Conservation (phyloP, 2,888 invertebrate genomes). For the Drosophila eohydei region DNA sequence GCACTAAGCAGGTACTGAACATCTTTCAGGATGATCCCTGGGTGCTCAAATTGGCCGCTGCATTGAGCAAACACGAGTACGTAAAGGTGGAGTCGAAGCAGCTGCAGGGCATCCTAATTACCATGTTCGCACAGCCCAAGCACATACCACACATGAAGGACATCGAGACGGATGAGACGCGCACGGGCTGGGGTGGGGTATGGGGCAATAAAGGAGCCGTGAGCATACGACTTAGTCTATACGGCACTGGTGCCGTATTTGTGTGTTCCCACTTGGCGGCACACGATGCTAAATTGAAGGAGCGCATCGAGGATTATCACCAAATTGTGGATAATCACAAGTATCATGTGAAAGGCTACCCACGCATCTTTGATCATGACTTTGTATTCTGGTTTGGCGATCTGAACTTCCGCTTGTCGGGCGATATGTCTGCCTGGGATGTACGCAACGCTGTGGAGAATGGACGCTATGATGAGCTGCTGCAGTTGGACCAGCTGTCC, state of each 20-base stretch:
- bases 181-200: slow-evolving; percentile 95
- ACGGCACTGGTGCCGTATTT: slow-evolving; percentile 94
- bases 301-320: slow-evolving; percentile 94
- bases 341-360: slow-evolving; percentile 90
- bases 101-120: slow-evolving; percentile 93
- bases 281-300: slow-evolving; percentile 92
- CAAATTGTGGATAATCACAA: slow-evolving; percentile 93
- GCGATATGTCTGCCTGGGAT: slow-evolving; percentile 88
- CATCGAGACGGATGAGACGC: slow-evolving; percentile 94
- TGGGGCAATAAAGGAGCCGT: slow-evolving; percentile 96
- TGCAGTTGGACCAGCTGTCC: slow-evolving; percentile 91
- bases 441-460: slow-evolving; percentile 89
- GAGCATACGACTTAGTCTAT: slow-evolving; percentile 93
- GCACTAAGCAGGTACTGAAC: slow-evolving; percentile 92
- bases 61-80: slow-evolving; percentile 89
- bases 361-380: slow-evolving; percentile 96
- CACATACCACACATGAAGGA: slow-evolving; percentile 92
- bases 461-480: slow-evolving; percentile 88
- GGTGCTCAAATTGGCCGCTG: slow-evolving; percentile 89
- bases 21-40: slow-evolving; percentile 93
- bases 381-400: slow-evolving; percentile 97
- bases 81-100: slow-evolving; percentile 92
- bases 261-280: slow-evolving; percentile 96
- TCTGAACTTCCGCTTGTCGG: slow-evolving; percentile 92
- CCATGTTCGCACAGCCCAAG: slow-evolving; percentile 91